Evolutionary conservation across 2,888 invertebrate genomes (phyloP), one percentile per base, ranked within the genome.

Genomic region (Macropis europaea): DNA sequence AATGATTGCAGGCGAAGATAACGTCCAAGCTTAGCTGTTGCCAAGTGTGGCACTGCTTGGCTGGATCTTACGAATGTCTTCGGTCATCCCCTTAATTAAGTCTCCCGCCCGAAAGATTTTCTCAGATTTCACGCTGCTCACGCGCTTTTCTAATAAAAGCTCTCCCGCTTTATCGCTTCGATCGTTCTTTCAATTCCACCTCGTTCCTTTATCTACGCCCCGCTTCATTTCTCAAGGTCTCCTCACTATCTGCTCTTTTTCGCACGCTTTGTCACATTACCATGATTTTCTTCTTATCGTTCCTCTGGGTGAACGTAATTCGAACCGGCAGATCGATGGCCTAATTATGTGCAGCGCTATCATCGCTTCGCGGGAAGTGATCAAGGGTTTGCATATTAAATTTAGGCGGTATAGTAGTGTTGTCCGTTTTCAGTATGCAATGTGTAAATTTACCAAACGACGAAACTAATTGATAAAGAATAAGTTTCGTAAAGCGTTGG

Each of bases 1-100:
- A 69, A 73, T 32, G 60, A 70, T 56, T 22, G 24, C 36, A 40
- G 36, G 24, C 32, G 15, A 28, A 70, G 66, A 69, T 73, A 59
- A 64, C 69, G 43, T 30, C 34, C 28, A 19, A 13, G 52, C 26
- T 54, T 59, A 34, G 54, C 61, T 66, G 61, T 71, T 42, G 38
- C 30, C 56, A 42, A 64, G 47, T 69, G 43, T 40, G 53, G 13
- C 42, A 32, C 50, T 57, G 17, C 19, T 40, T 24, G 47, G 19
- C 36, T 38, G 11, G 28, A 3, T 34, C 54, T 52, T 40, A 54
- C 57, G 40, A 43, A 47, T 47, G 47, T 66, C 70, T 73, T 28
- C 32, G 54, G 60, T 67, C 45, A 75, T 71, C 45, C 24, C 32
- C 56, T 74, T 67, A 73, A 74, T 76, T 76, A 70, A 74, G 52